Evolutionary conservation across 2,888 invertebrate genomes (phyloP), one percentile per base, ranked within the genome.

Genomic region (Ophion obscuratus): DNA sequence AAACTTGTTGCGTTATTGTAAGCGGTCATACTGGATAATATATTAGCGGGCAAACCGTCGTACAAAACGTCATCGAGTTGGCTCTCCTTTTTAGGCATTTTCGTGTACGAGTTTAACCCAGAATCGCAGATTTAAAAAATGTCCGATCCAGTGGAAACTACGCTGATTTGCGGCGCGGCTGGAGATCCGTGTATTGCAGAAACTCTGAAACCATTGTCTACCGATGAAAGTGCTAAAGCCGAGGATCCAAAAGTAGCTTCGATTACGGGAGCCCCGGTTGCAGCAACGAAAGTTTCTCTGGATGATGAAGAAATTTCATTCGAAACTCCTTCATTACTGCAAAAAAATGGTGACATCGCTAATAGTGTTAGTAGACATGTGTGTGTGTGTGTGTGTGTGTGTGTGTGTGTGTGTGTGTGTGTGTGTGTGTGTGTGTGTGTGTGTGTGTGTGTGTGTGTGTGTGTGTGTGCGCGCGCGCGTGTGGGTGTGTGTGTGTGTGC

Each of bases 151-250:
- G 68, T 75, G 75, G 87, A 87, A 47, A 64, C 74, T 36, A 59
- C 62, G 66, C 40, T 68, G 66, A 81, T 86, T 14, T 83, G 88
- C 53, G 88, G 86, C 10, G 89, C 90, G 27, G 88, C 88, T 17
- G 89, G 88, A 53, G 89, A 89, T 81, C 81, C 89, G 11, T 87
- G 87, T 62, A 78, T 79, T 27, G 82, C 67, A 17, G 88, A 88
- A 84, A 78, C 10, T 68, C 53, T 67, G 24, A 80, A 85, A 47
- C 53, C 83, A 36, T 66, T 79, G 44, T 66, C 67, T 67, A 24
- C 44, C n/a, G 76, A 68, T 59, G 73, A 61, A 74, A 31, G 68
- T 27, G 68, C 57, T 68, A 84, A 84, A 82, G 74, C 53, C 59
- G 85, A 79, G 73, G 62, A 53, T 83, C 47, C 79, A 17, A 68